Base-by-base conservation (phyloP, 2,888 invertebrate genomes). In the Andrena minutula region DNA sequence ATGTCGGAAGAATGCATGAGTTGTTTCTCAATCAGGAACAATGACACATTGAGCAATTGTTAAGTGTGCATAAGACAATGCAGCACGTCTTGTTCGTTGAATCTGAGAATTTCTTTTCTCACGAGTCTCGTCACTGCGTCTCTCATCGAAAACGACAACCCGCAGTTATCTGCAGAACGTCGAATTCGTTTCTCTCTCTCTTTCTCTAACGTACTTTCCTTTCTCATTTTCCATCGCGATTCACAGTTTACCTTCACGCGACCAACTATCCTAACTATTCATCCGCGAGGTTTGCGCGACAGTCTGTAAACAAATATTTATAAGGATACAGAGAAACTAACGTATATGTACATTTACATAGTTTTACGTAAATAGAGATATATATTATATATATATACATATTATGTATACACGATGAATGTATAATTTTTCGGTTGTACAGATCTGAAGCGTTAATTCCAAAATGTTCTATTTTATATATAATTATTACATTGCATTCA, bases 381-480 rank as follows among this genome's bases (percentile, higher is more conserved):
- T 73, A 83, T 84, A 84, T 68, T 81, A 80, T 80, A 87, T 71
- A 82, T 82, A 87, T 71, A 80, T 72, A 84, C 70, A 88, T 68
- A 84, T 58, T 84, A 84, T 88, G 87, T 80, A 83, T 79, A 84
- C 64, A 86, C 68, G 79, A 83, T 86, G 74, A 85, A 86, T 83
- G 85, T 86, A 85, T 87, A 86, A 89, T 89, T 87, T 90, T 81
- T 90, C 85, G 86, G 80, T 90, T 92, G 91, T 92, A 92, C 90
- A 92, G 89, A 91, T 92, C 83, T 86, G 88, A 88, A 26, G 82
- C 82, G 87, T 90, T 90, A 88, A 89, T 86, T 91, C 86, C 88
- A 86, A 89, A 90, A 91, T 89, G 84, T 88, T 90, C 86, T 90
- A 89, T 91, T 89, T 90, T 89, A 88, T 91, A 91, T 91, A 85